Evolutionary conservation across 2,888 invertebrate species (phyloP), one percentile per base, ranked within the genome.

Genomic region (Drosophila longiperda): DNA sequence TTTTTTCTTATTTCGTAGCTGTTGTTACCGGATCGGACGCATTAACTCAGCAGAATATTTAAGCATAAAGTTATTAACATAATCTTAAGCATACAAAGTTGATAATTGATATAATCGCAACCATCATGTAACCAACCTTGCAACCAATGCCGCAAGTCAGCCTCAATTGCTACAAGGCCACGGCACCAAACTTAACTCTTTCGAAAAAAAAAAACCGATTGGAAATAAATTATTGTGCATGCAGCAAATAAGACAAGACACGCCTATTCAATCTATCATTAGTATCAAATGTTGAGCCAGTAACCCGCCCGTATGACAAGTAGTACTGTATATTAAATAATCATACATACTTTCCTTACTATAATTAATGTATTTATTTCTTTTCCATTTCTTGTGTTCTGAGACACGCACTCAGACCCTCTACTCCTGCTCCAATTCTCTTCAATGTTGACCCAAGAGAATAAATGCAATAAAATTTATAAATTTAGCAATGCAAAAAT

Each of bases 51-150:
- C 71, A 68, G 55, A 57, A 70, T 83, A 80, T 60, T 73, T 85
- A 87, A 87, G 81, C 81, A 73, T 73, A 80, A 79, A 79, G 86
- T 87, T 85, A 85, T 82, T 85, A 81, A 79, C 66, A 54, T 84
- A 87, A 69, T 78, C 53, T 40, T 84, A 87, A 78, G 85, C 83
- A 72, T 73, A 78, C 62, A 72, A 62, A 69, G 69, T 75, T 82
- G 68, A 73, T 66, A 84, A 87, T 78, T 84, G 81, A 87, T 87
- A 87, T 84, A 87, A 73, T 78, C 78, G 78, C 40, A 57, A 83
- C n/a, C n/a, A 75, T 78, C 72, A 62, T 78, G 72, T 78, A 82
- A 73, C 65, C 36, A 36, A 36, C 36, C 15, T 15, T 36, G 61
- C 52, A 78, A 66, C 58, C 63, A 67, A 66, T 50, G 53, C 78